Percentiles rank a stretch among this genome's conserved stretches.
These are phyloP conservation scores for Cephalotes varians DNA, from an alignment of 2,888 invertebrate species.

Conservation along the genomic window DNA sequence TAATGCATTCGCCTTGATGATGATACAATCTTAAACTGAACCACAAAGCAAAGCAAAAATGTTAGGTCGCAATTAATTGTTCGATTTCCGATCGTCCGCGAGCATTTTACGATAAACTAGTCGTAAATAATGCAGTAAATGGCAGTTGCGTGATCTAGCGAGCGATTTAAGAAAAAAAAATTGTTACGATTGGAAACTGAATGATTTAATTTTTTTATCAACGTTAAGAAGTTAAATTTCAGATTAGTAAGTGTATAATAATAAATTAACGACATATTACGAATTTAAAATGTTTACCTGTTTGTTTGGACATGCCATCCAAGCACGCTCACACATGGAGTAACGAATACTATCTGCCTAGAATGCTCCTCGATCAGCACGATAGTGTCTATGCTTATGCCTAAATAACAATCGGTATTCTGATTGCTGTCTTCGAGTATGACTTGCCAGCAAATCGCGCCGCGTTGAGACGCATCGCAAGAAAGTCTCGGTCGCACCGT, in stretches of 20 bases:
- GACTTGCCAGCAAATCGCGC: slow-evolving; percentile 94
- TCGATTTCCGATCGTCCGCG: slow-evolving; percentile 38
- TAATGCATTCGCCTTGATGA: slow-evolving; percentile 97
- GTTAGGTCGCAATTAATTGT: slow-evolving; percentile 41
- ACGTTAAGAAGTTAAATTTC: slow-evolving; percentile 11
- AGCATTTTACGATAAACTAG: slow-evolving; percentile 14
- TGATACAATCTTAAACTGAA: slow-evolving; percentile 93
- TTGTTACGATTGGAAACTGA: slow-evolving; percentile 13
- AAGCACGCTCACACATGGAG: slow-evolving; percentile 93
- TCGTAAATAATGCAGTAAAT: slow-evolving; percentile 25
- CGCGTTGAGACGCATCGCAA: slow-evolving; percentile 91
- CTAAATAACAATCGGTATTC: slow-evolving; percentile 92
- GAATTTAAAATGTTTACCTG: slow-evolving; percentile 83
- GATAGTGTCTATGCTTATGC: slow-evolving; percentile 94
- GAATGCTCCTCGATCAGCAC: slow-evolving; percentile 94
- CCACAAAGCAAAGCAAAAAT: slow-evolving; percentile 34
- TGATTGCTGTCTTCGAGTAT: slow-evolving; percentile 91
- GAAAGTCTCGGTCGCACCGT: slow-evolving; percentile 91
- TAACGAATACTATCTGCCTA: slow-evolving; percentile 94
- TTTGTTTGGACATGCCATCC: slow-evolving; percentile 89
- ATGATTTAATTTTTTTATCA: background rate
- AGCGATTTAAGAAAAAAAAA: background rate
- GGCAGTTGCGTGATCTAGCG: background rate
- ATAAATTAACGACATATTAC: background rate
- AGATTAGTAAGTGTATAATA: background rate